Evolutionary conservation across 1,140 invertebrate species (phyloP).

Genomic region (Zophobas morio): DNA sequence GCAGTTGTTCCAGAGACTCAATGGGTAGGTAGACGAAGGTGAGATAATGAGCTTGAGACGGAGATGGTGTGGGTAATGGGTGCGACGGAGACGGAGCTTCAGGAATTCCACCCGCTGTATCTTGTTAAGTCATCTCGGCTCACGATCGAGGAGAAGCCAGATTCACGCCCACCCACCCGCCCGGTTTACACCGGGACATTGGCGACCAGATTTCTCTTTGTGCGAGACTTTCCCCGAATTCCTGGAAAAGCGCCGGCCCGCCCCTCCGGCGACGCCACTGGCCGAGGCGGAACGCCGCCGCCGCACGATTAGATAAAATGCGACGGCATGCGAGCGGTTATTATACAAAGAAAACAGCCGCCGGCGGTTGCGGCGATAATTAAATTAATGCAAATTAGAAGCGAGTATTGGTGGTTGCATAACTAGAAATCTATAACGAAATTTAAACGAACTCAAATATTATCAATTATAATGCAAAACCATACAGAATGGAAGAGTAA

Average conservation of each 20-base stretch:
- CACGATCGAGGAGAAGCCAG: slow-evolving; percentile 60
- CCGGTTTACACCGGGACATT: slow-evolving; percentile 49
- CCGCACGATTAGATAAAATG: not conserved
- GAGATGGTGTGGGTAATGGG: slow-evolving; percentile 45
- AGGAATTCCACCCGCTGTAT: slow-evolving; percentile 66
- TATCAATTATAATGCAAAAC: too few relatives aligned
- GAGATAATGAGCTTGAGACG: slow-evolving; percentile 66
- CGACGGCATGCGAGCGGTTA: not conserved
- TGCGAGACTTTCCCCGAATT: slow-evolving; percentile 18
- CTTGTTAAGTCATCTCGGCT: slow-evolving; percentile 67
- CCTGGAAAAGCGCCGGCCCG: slow-evolving; percentile 7
- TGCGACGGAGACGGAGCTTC: slow-evolving; percentile 58
- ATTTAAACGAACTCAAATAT: too few relatives aligned
- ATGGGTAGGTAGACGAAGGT: slow-evolving; percentile 63
- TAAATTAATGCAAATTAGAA: slow-evolving; percentile 21
- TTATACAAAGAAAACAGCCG: not conserved
- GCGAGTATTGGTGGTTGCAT: slow-evolving; percentile 14
- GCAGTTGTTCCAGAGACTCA: slow-evolving; percentile 59
- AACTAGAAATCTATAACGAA: not conserved
- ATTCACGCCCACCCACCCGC: slow-evolving; percentile 54
- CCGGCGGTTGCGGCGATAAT: not conserved
- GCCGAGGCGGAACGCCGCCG: not conserved
- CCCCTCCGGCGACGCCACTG: slow-evolving; percentile 1
- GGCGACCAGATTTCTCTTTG: slow-evolving; percentile 17
- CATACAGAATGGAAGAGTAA: too few relatives aligned